Conservation (phyloP, 1,140 invertebrate genomes). For the Olivierus martensii region DNA sequence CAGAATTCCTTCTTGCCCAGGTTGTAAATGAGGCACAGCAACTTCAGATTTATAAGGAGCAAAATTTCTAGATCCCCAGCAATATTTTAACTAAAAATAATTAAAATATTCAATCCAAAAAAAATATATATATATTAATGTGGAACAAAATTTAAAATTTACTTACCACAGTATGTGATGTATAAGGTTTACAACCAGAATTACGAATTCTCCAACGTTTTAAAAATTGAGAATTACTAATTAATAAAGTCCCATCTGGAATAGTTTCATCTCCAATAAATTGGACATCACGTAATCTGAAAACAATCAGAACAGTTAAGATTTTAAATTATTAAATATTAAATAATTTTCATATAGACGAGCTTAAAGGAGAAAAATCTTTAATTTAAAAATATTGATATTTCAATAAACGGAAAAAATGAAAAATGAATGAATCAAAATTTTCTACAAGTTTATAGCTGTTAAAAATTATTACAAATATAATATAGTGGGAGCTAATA, state of each 20-base stretch:
- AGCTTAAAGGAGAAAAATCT: no score
- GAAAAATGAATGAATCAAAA: no score
- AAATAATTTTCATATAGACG: no score
- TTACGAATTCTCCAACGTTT: conserved; percentile 32
- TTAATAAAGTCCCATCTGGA: conserved; percentile 25
- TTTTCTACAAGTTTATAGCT: no score
- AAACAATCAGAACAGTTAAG: no score
- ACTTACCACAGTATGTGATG: conserved; percentile 16
- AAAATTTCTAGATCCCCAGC: conserved; percentile 2
- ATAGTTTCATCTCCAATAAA: conserved; percentile 29
- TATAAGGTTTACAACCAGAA: conserved; percentile 27
- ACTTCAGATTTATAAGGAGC: conserved; percentile 4
- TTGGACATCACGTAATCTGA: conserved; percentile 17
- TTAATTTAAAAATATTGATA: no score
- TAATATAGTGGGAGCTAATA: no score
- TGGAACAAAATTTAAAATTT: neutral
- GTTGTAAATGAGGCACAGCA: conserved; percentile 19
- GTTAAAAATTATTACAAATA: no score
- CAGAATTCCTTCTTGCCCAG: conserved; percentile 26
- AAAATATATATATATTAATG: neutral
- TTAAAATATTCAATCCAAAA: neutral
- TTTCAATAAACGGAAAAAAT: no score
- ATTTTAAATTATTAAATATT: no score
- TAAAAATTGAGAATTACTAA: conserved; percentile 24
- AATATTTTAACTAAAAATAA: conserved; percentile 2